Percentiles rank a stretch among this genome's conserved stretches.
These are phyloP conservation scores for Sapayoa aenigma DNA, from an alignment of 2,113 vertebrate genomes.

Conservation along the genomic window DNA sequence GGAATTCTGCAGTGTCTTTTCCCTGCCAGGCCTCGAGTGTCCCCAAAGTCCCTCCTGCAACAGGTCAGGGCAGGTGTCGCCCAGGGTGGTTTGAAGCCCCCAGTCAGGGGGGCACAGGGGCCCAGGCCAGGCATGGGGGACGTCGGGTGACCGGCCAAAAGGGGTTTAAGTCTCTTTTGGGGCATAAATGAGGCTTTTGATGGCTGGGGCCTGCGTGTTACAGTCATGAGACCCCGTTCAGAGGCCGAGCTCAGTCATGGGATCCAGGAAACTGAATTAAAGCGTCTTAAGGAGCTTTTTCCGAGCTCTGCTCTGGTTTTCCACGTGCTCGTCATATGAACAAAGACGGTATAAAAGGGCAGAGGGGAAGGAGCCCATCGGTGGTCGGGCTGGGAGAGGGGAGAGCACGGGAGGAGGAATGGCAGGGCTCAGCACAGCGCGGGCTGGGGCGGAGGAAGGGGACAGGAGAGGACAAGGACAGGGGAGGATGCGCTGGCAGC, in stretches of 20 bases:
- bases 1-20: neutral
- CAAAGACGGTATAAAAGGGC: conserved; percentile 44
- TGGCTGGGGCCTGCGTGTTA: neutral
- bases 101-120: neutral
- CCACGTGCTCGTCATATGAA: conserved; percentile 69
- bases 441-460: neutral
- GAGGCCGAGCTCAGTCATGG: conserved; percentile 60
- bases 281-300: conserved; percentile 61
- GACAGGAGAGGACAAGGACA: neutral
- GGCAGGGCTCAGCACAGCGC: neutral
- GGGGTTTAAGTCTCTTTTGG: conserved; percentile 12
- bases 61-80: neutral
- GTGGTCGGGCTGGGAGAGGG: neutral
- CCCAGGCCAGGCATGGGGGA: neutral
- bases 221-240: conserved; percentile 55
- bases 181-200: conserved; percentile 65
- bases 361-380: neutral
- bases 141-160: accelerated
- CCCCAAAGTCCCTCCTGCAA: neutral
- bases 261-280: conserved; percentile 56
- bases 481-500: neutral
- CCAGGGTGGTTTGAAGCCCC: accelerated
- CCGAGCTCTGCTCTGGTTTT: conserved; percentile 3
- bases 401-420: accelerated
- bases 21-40: neutral